Evolutionary conservation across 2,113 vertebrate species (phyloP), one percentile per base, ranked within the genome.

Genomic region (Cervus canadensis): DNA sequence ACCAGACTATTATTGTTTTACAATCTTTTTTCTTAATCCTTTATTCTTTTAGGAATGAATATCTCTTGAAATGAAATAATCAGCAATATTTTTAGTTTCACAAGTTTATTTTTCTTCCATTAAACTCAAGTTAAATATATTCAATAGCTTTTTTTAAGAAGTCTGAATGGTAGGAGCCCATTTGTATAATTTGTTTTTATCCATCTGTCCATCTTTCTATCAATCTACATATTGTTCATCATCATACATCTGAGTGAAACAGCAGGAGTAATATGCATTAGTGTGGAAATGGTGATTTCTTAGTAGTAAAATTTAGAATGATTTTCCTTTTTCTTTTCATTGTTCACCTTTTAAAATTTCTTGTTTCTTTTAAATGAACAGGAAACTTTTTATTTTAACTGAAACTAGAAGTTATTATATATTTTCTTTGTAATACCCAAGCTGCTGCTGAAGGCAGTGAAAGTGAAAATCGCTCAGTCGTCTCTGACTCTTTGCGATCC

Each of bases 11-110:
- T 11, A 2, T 30, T 67, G 50, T 88, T 92, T 25, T 25, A 54
- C 25, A 19, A 2, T 48, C 28, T 36, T 94, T 94, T 93, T 74
- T 76, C 56, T 87, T 87, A 83, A 88, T 54, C 48, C n/a, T 60
- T 19, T 59, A 50, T 71, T 92, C 81, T 94, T 81, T 97, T 26
- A 28, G 14, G 57, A 81, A 52, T 36, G 81, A 83, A 6, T 21
- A 83, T 57, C n/a, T 87, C n/a, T 74, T 81, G 87, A 96, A 87
- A 76, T 81, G 87, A 95, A 87, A 67, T 67, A n/a, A 60, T 87
- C 26, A 10, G 56, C 45, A 25, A 21, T 17, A 48, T 40, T 95
- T 87, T 60, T 13, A 15, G 19, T 54, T 96, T 81, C 45, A 7
- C 71, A 56, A 67, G n/a, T 64, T 96, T 52, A 43, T 40, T 96